phyloP scores from a whole-genome alignment of 2,797 vertebrate species.

The Chelmon rostratus region DNA sequence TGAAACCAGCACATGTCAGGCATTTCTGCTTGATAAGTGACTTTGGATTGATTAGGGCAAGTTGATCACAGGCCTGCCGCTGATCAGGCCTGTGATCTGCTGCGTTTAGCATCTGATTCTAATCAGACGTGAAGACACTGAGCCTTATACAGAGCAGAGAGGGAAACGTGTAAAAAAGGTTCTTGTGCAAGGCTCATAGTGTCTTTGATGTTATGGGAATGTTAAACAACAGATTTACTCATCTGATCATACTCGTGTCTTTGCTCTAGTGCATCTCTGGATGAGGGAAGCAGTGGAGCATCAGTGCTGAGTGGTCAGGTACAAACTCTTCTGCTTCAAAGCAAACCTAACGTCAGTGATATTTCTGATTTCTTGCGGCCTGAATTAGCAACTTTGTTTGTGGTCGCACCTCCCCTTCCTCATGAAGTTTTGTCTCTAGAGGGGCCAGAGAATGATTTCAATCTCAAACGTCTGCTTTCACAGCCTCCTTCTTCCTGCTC shows the following conservation, averaged over 20 bases:
- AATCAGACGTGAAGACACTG: no score
- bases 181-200: not conserved
- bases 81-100: no score
- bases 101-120: no score
- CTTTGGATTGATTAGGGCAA: not conserved
- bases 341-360: not conserved
- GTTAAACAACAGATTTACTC: not conserved
- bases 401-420: not conserved
- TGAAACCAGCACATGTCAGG: not conserved
- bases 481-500: slow-evolving; percentile 88
- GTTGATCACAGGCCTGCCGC: no score
- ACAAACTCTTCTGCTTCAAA: slow-evolving; percentile 36
- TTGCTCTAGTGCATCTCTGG: slow-evolving; percentile 88
- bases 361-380: accelerated
- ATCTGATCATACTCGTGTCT: slow-evolving; percentile 30
- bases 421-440: not conserved
- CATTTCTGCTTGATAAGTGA: not conserved
- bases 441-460: not conserved
- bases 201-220: not conserved
- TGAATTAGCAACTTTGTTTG: not conserved
- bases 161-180: no score
- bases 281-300: slow-evolving; percentile 90
- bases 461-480: not conserved
- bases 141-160: no score
- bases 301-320: slow-evolving; percentile 92